These are phyloP conservation scores for Pyrocephalus nanus DNA, from an alignment of 2,797 vertebrate genomes.

Conservation along the genomic window DNA sequence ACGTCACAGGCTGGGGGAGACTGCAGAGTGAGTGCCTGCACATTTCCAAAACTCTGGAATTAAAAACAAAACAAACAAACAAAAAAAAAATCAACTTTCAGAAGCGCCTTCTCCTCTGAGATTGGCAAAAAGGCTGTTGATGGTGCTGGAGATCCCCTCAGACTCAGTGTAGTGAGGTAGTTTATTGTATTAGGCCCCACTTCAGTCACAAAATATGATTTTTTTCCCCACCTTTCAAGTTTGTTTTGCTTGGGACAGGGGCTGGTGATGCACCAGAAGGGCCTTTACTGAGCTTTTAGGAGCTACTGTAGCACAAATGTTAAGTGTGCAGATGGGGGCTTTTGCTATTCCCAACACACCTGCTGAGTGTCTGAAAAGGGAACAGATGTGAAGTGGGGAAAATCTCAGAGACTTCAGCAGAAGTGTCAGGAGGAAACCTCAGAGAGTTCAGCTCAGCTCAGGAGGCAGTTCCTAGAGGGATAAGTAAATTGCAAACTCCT, in stretches of 20 bases:
- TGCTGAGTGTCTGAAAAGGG: background rate
- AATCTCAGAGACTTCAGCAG: background rate
- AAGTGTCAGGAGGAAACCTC: background rate
- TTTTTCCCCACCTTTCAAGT: background rate
- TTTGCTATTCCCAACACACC: background rate
- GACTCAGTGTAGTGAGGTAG: background rate
- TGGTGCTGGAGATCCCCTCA: background rate
- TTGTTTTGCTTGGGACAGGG: background rate
- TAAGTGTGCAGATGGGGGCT: background rate
- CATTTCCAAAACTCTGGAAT: background rate
- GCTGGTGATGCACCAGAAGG: background rate
- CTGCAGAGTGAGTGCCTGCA: constrained; percentile 76
- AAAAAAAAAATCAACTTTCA: background rate
- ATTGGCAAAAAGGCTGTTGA: too few species aligned
- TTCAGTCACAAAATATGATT: background rate
- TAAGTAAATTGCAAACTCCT: background rate
- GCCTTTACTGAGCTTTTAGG: background rate
- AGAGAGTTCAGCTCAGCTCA: background rate
- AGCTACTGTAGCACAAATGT: background rate
- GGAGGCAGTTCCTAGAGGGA: background rate
- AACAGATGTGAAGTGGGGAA: background rate
- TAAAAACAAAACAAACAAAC: too few species aligned
- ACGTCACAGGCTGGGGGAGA: constrained; percentile 85
- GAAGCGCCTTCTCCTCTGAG: background rate
- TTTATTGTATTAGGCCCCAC: background rate